phyloP scores from a whole-genome alignment of 2,797 vertebrate genomes.

The Macrochelys suwanniensis region DNA sequence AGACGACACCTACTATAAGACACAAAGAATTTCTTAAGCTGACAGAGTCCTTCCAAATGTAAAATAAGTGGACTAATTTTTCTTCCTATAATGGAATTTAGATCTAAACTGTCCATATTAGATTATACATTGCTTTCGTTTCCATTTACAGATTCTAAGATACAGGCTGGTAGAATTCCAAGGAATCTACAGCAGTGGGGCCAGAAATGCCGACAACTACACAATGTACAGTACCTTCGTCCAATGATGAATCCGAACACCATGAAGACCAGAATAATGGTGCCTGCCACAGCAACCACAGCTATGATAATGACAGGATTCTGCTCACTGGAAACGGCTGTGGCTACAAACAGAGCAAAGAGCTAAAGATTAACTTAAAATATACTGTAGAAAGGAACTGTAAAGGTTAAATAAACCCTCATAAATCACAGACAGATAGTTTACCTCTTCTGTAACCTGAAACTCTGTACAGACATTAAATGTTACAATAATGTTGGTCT shows the following conservation, averaged over 20 bases:
- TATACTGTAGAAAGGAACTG: neutral
- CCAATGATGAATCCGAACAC: constrained; percentile 99
- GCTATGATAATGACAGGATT: constrained; percentile 99
- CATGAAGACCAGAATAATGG: constrained; percentile 99
- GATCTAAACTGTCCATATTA: constrained; percentile 5
- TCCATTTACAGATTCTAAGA: constrained; percentile 14
- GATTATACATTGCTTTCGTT: neutral
- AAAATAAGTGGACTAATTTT: constrained; percentile 12
- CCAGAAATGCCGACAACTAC: constrained; percentile 56
- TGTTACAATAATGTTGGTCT: neutral
- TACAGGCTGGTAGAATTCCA: neutral
- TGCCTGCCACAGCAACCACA: constrained; percentile 97
- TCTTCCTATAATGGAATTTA: neutral
- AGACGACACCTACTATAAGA: constrained; percentile 32
- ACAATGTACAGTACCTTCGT: constrained; percentile 89
- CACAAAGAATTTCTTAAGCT: constrained; percentile 39
- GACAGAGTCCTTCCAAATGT: neutral
- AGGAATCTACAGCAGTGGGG: neutral
- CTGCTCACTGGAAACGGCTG: constrained; percentile 96
- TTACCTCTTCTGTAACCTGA: constrained; percentile 14
- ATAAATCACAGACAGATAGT: neutral
- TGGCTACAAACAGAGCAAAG: constrained; percentile 84
- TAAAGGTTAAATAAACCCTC: neutral
- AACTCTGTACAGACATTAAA: neutral
- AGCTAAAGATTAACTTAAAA: constrained; percentile 29